Evolutionary conservation across 2,888 invertebrate genomes (phyloP).

Genomic region (Drosophila subquinaria): DNA sequence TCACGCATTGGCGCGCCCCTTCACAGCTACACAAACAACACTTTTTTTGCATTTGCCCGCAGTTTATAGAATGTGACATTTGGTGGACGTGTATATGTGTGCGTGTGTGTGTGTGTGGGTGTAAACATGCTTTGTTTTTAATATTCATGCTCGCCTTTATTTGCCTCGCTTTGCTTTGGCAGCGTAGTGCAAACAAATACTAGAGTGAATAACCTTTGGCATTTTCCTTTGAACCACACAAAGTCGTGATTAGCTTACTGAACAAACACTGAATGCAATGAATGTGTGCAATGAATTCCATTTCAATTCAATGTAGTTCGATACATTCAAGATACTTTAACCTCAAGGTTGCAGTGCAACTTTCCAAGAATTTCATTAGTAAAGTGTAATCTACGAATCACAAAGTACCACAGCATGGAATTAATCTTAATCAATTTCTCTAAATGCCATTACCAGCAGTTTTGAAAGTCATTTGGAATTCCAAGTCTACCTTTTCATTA

Average conservation of each 20-base stretch:
- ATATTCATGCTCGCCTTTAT: conserved; percentile 68
- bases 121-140: conserved; percentile 53
- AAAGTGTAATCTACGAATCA: neutral
- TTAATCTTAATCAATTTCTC: neutral
- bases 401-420: neutral
- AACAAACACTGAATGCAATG: conserved; percentile 11
- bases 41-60: conserved; percentile 39
- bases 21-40: conserved; percentile 33
- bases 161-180: conserved; percentile 38
- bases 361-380: neutral
- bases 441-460: neutral
- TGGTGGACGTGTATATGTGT: neutral
- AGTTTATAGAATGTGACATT: conserved; percentile 33
- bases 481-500: conserved; percentile 21
- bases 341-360: neutral
- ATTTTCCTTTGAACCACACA: conserved; percentile 27
- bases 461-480: conserved; percentile 31
- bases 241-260: conserved; percentile 36
- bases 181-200: conserved; percentile 24
- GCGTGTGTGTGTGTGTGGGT: conserved; percentile 19
- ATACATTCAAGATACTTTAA: neutral
- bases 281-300: neutral
- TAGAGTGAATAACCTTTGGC: conserved; percentile 38
- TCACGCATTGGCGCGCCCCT: conserved; percentile 61
- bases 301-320: neutral